A percentile compares a stretch with the other conserved stretches of the same genome.
Conservation (phyloP, 1,140 invertebrate species). For the Pseudomyrmex flavicornis region DNA sequence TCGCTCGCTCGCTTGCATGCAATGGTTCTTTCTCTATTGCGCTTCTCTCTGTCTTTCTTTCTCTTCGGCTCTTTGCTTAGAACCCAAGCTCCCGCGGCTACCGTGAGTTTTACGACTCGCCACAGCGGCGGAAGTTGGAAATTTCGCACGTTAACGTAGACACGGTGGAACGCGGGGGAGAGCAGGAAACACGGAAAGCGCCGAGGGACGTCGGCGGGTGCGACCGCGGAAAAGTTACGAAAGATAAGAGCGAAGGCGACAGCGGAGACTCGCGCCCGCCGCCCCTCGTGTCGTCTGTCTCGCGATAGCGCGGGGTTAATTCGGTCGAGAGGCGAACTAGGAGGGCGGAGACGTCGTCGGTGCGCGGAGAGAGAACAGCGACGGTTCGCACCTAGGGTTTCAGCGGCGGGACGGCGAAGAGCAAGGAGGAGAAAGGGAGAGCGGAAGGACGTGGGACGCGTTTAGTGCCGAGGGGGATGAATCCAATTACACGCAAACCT, state of each 20-base stretch:
- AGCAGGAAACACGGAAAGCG: not conserved
- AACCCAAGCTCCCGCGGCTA: slow-evolving; percentile 69
- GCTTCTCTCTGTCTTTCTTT: slow-evolving; percentile 46
- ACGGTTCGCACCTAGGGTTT: slow-evolving; percentile 53
- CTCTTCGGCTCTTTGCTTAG: slow-evolving; percentile 41
- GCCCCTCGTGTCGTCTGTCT: slow-evolving; percentile 66
- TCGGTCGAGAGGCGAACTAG: slow-evolving; percentile 71
- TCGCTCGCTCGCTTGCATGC: slow-evolving; percentile 55
- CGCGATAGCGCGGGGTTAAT: slow-evolving; percentile 72
- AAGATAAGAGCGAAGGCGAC: slow-evolving; percentile 74
- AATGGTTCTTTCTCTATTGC: slow-evolving; percentile 59
- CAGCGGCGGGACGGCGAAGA: slow-evolving; percentile 32
- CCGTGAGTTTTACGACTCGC: slow-evolving; percentile 79
- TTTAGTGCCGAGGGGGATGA: slow-evolving; percentile 74
- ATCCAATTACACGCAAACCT: slow-evolving; percentile 83
- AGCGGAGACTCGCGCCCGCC: slow-evolving; percentile 45
- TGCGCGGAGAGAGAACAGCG: slow-evolving; percentile 35
- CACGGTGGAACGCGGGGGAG: slow-evolving; percentile 40
- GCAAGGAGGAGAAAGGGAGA: slow-evolving; percentile 41
- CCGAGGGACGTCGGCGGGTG: slow-evolving; percentile 60
- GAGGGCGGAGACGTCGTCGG: slow-evolving; percentile 62
- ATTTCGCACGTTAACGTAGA: slow-evolving; percentile 76
- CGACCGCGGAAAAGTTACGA: slow-evolving; percentile 76
- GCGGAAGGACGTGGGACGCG: slow-evolving; percentile 56
- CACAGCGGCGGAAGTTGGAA: slow-evolving; percentile 76